Conservation (phyloP, 2,113 vertebrate genomes). For the Alaudala cheleensis region DNA sequence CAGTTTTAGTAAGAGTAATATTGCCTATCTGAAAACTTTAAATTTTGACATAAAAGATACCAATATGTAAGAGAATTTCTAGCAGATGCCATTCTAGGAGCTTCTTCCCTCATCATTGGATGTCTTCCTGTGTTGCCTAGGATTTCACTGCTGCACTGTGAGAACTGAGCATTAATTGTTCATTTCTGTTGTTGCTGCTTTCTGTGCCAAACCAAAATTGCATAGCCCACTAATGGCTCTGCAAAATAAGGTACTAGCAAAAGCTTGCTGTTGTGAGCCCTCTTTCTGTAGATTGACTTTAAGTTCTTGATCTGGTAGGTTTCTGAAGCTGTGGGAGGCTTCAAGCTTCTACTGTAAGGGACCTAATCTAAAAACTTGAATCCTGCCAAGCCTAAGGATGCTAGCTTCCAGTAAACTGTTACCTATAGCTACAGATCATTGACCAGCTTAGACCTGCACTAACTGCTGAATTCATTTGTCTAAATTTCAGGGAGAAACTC, state of each 20-base stretch:
- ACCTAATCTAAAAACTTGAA: neutral
- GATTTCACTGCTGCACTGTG: neutral
- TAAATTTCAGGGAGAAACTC: constrained; percentile 87
- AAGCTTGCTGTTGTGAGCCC: neutral
- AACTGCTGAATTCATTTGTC: constrained; percentile 23
- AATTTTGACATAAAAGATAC: neutral
- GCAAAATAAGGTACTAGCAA: neutral
- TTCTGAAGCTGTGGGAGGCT: neutral
- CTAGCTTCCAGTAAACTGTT: neutral
- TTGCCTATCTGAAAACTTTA: neutral
- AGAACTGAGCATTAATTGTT: neutral
- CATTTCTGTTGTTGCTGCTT: neutral
- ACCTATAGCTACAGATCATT: neutral
- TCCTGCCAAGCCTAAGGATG: neutral
- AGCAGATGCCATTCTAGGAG: neutral
- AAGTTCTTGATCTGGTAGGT: neutral
- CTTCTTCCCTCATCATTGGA: neutral
- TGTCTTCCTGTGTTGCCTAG: neutral
- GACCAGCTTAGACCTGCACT: neutral
- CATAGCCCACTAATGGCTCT: rapidly evolving
- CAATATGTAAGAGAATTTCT: neutral
- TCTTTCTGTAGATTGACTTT: neutral
- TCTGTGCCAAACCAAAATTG: neutral
- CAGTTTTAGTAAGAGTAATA: neutral
- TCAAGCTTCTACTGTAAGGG: neutral